Percentiles rank a stretch among this genome's conserved stretches.
phyloP scores from a whole-genome alignment of 2,888 invertebrate species.

The Tryphoninae sp. region DNA sequence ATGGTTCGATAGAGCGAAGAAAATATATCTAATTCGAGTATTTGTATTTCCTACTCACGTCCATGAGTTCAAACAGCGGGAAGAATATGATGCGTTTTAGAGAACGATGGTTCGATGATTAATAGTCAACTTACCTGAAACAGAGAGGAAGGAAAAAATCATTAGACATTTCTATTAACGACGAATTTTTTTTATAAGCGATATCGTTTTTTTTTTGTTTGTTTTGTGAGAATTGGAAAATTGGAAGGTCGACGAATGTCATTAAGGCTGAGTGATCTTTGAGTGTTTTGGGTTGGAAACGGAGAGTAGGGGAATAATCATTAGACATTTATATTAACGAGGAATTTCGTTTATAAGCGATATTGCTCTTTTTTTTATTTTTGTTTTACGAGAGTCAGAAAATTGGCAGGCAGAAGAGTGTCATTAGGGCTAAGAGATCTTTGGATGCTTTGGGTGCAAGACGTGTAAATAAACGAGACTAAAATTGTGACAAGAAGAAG shows the following conservation, averaged over 20 bases:
- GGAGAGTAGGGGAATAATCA: constrained; percentile 63
- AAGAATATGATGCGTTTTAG: not conserved
- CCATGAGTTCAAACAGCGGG: not conserved
- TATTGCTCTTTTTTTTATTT: not conserved
- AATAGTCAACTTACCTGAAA: constrained; percentile 74
- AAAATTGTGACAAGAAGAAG: not conserved
- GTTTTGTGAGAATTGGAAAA: constrained; percentile 24
- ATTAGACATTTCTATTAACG: not conserved
- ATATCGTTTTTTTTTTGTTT: constrained; percentile 11
- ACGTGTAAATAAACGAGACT: not conserved
- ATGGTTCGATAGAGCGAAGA: not conserved
- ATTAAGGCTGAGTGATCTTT: not conserved
- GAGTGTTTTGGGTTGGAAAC: constrained; percentile 62
- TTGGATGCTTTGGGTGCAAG: not conserved
- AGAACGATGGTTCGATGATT: not conserved
- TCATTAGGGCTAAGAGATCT: not conserved
- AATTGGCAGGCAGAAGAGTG: not conserved
- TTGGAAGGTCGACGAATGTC: constrained; percentile 10
- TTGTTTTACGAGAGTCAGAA: constrained; percentile 6
- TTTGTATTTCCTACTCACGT: constrained; percentile 39
- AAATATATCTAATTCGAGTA: constrained; percentile 16
- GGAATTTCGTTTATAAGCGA: constrained; percentile 2
- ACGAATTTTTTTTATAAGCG: constrained; percentile 7
- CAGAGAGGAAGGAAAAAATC: constrained; percentile 66
- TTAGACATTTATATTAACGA: not conserved